Evolutionary conservation across 2,888 invertebrate genomes (phyloP).

Genomic region (Amphimallon solstitiale): DNA sequence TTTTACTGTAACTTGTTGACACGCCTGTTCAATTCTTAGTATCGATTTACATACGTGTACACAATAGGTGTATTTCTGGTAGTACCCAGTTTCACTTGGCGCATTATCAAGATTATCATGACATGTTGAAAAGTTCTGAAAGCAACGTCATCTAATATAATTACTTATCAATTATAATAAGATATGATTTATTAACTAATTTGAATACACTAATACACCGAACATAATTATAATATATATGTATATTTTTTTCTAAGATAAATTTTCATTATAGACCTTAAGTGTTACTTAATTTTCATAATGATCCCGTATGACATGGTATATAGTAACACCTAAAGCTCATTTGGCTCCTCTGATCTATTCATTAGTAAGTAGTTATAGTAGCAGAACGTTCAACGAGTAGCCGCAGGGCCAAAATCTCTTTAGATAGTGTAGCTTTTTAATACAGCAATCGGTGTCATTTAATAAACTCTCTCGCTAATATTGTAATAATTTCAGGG

Average conservation of each 20-base stretch:
- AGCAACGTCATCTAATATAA: constrained; percentile 10
- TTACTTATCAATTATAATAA: constrained; percentile 20
- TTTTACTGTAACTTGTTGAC: too few species aligned
- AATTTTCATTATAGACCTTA: constrained; percentile 34
- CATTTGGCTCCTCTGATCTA: constrained; percentile 43
- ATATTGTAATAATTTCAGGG: constrained; percentile 39
- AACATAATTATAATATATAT: constrained; percentile 7
- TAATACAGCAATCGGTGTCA: constrained; percentile 41
- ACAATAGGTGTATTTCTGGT: too few species aligned
- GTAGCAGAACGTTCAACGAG: constrained; percentile 27
- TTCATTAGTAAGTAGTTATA: constrained; percentile 41
- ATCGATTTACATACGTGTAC: too few species aligned
- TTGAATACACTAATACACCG: constrained; percentile 23
- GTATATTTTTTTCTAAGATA: constrained; percentile 27
- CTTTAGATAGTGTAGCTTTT: constrained; percentile 41
- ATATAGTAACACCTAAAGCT: constrained; percentile 40
- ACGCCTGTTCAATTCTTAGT: too few species aligned
- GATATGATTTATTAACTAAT: constrained; percentile 25
- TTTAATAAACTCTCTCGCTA: constrained; percentile 43
- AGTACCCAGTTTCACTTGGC: too few species aligned
- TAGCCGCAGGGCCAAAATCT: constrained; percentile 39
- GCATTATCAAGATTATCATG: background rate
- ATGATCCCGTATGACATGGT: constrained; percentile 37
- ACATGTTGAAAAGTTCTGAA: background rate
- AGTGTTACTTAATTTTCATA: constrained; percentile 41